These are phyloP conservation scores for Andinoacara biseriatus DNA, from an alignment of 2,113 vertebrate genomes.

Conservation along the genomic window DNA sequence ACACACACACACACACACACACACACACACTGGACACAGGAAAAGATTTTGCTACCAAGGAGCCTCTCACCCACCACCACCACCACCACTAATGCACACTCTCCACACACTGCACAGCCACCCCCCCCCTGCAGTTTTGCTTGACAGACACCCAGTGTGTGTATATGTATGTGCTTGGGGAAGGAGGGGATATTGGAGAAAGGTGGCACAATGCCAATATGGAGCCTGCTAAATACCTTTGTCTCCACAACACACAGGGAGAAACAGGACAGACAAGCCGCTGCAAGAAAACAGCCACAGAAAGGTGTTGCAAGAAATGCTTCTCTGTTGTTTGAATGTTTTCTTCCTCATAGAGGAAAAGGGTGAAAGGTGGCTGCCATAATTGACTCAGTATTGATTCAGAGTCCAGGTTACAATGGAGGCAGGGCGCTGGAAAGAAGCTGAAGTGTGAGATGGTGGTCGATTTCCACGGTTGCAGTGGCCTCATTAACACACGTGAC, in stretches of 20 bases:
- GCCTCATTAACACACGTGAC: slow-evolving; percentile 68
- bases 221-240: slow-evolving; percentile 79
- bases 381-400: slow-evolving; percentile 76
- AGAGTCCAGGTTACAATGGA: slow-evolving; percentile 64
- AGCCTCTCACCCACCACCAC: neutral
- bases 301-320: slow-evolving; percentile 42
- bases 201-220: slow-evolving; percentile 76
- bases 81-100: slow-evolving; percentile 3
- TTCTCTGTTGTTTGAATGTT: slow-evolving; percentile 41
- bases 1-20: slow-evolving; percentile 6
- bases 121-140: slow-evolving; percentile 47
- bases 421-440: slow-evolving; percentile 49
- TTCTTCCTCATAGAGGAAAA: slow-evolving; percentile 34
- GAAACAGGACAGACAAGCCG: slow-evolving; percentile 61
- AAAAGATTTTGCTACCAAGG: slow-evolving; percentile 54
- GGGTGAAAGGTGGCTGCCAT: slow-evolving; percentile 59
- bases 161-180: slow-evolving; percentile 50
- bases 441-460: slow-evolving; percentile 60
- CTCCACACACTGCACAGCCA: slow-evolving; percentile 44
- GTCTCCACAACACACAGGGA: slow-evolving; percentile 69
- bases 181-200: slow-evolving; percentile 46
- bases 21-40: slow-evolving; percentile 37
- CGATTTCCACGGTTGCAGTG: slow-evolving; percentile 54
- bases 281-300: slow-evolving; percentile 47
- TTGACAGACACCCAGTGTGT: slow-evolving; percentile 61